phyloP scores from a whole-genome alignment of 2,888 invertebrate genomes.

The Eupeodes latifasciatus region DNA sequence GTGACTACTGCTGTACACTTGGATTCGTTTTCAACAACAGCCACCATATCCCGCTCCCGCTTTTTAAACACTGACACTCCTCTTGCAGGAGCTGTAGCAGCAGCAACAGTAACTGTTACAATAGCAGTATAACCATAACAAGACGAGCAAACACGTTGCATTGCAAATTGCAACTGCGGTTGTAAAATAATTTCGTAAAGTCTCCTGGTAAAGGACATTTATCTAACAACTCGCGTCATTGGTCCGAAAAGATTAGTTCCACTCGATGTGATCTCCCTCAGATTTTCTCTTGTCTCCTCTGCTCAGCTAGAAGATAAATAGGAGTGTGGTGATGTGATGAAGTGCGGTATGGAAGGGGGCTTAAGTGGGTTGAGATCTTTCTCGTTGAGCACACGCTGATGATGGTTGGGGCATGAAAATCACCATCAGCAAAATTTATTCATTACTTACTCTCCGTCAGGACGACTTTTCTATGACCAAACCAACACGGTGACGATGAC shows the following conservation, averaged over 20 bases:
- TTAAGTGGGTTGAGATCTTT: no score
- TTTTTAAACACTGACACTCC: no score
- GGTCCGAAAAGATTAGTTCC: constrained; percentile 74
- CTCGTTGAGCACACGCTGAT: background rate
- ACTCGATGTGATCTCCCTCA: constrained; percentile 56
- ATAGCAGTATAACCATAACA: background rate
- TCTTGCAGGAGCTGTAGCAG: background rate
- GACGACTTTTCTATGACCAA: constrained; percentile 9
- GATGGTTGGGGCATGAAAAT: constrained; percentile 13
- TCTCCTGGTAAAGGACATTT: constrained; percentile 62
- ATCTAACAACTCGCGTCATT: constrained; percentile 68
- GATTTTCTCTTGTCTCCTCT: no score
- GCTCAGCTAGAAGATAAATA: background rate
- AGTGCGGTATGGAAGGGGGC: background rate
- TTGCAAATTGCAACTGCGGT: constrained; percentile 68
- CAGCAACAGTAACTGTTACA: no score
- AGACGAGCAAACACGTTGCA: constrained; percentile 49
- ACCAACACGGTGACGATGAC: background rate
- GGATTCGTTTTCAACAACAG: background rate
- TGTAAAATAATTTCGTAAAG: constrained; percentile 71
- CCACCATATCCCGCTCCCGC: background rate
- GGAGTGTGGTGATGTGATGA: background rate
- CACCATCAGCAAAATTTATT: constrained; percentile 72
- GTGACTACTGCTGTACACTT: constrained; percentile 55
- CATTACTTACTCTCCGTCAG: constrained; percentile 71